Base-by-base conservation (phyloP, 2,113 vertebrate genomes). In the Redunca redunca region DNA sequence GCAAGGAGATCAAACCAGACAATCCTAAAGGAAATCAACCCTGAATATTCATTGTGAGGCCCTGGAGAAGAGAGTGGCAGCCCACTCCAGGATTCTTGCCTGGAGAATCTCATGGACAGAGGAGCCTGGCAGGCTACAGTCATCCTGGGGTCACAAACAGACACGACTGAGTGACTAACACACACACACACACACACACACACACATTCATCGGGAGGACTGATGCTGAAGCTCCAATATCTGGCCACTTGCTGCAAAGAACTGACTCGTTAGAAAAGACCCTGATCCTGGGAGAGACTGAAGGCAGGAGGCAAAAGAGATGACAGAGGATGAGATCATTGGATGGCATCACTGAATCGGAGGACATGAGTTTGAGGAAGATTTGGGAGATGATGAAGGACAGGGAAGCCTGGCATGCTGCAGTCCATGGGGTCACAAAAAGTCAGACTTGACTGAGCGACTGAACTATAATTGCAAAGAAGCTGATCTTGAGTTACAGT, bases 211-310 rank as follows among this genome's bases (percentile, higher is more conserved):
- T 11, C 0, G 2, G 71, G 21, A 74, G 36, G 71, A 43, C 71
- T 74, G 71, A 74, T 25, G 36, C 36, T 74, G 71, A 43, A 74
- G 36, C 36, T 74, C 36, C 71, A 74, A 25, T 43, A 25, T 43
- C 21, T 0, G 11, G 3, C 30, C 21, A 74, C 71, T 21, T 43
- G 36, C 23, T 13, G 21, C 2, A 1, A 43, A 6, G 36, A 25
- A 43, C 5, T 25, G 71, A 74, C 71, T 40, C 71, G 25, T 74
- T 43, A 25, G 36, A 74, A 74, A 74, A 74, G 71, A 74, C 36
- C 21, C 19, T 7, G 11, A 74, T 2, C 11, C 71, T 74, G 36
- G 71, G 71, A 43, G 25, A 25, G 71, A 74, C 23, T 25, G 12
- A 43, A 43, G 11, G 71, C 6, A 6, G 36, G 21, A 74, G 36